Evolutionary conservation across 2,888 invertebrate species (phyloP).

Genomic region (Melolontha melolontha): DNA sequence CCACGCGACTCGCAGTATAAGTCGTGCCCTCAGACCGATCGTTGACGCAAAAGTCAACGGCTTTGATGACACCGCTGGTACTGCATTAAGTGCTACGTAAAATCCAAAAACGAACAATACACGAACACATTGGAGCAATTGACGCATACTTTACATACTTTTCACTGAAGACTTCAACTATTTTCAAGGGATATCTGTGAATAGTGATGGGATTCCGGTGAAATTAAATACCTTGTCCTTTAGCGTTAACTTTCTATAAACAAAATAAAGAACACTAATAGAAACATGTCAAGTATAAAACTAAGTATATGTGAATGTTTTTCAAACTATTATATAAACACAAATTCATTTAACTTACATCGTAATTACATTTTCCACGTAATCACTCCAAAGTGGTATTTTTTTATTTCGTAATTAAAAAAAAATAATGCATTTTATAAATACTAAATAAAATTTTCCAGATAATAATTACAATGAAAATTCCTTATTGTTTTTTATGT

Average conservation of each 20-base stretch:
- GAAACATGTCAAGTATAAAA: too few relatives aligned
- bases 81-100: conserved; percentile 43
- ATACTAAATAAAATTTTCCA: too few relatives aligned
- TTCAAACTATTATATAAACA: too few relatives aligned
- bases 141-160: conserved; percentile 42
- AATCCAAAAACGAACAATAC: conserved; percentile 26
- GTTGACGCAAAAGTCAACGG: conserved; percentile 39
- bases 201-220: conserved; percentile 29
- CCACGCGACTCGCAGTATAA: conserved; percentile 51
- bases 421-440: too few relatives aligned
- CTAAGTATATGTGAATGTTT: too few relatives aligned
- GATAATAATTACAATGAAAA: too few relatives aligned
- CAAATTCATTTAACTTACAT: too few relatives aligned
- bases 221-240: conserved; percentile 28
- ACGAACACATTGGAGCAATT: conserved; percentile 40
- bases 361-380: too few relatives aligned
- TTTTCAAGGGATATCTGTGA: conserved; percentile 21
- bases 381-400: too few relatives aligned
- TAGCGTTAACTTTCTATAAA: conserved; percentile 2
- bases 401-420: too few relatives aligned
- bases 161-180: conserved; percentile 15
- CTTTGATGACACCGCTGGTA: conserved; percentile 47
- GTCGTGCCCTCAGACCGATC: conserved; percentile 44
- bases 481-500: too few relatives aligned
- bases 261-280: too few relatives aligned